phyloP scores from a whole-genome alignment of 2,113 vertebrate species.

The Varanus komodoensis region DNA sequence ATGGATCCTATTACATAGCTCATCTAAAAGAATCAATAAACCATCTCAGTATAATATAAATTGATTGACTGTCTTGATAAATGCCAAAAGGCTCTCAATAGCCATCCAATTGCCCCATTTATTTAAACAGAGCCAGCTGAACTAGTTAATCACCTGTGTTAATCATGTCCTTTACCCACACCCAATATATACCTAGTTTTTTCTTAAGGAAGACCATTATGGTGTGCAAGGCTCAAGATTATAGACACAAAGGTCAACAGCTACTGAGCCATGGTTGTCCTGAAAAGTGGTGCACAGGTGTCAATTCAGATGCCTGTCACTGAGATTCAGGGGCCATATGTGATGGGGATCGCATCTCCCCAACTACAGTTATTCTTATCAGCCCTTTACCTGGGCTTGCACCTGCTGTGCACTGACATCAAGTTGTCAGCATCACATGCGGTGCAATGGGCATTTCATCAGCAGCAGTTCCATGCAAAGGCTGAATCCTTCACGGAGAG shows the following conservation, averaged over 20 bases:
- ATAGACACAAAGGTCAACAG: not conserved
- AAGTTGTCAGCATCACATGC: not conserved
- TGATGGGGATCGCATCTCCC: no score
- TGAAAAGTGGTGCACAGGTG: not conserved
- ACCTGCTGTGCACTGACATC: not conserved
- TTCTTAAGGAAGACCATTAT: not conserved
- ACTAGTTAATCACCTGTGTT: not conserved
- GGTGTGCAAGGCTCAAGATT: not conserved
- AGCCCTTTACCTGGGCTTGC: not conserved
- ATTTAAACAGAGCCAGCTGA: conserved; percentile 16
- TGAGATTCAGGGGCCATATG: not conserved
- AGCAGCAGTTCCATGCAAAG: not conserved
- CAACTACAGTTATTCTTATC: not conserved
- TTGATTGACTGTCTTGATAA: conserved; percentile 45
- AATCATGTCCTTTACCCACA: not conserved
- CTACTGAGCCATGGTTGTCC: not conserved
- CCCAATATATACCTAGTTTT: not conserved
- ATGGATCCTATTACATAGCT: conserved; percentile 52
- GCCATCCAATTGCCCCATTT: not conserved
- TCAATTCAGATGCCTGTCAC: not conserved
- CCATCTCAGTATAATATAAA: conserved; percentile 45
- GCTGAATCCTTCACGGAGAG: no score
- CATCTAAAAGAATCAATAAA: conserved; percentile 51
- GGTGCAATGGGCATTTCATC: not conserved
- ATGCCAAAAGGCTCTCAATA: conserved; percentile 30